phyloP scores from a whole-genome alignment of 1,140 invertebrate species.

The Heliconius eleuchia region DNA sequence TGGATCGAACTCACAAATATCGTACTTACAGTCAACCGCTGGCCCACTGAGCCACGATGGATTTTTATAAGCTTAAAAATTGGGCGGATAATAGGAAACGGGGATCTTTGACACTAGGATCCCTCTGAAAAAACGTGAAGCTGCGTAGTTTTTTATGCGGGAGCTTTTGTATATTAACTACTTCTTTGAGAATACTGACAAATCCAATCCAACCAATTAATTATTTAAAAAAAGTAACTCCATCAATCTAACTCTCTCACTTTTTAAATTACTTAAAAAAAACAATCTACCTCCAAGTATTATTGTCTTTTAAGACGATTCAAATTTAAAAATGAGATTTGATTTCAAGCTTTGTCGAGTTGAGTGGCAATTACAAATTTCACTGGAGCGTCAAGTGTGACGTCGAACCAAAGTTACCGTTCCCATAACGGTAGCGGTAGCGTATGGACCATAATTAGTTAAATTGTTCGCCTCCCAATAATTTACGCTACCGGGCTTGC shows the following conservation, averaged over 20 bases:
- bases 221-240: neutral
- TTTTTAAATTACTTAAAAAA: neutral
- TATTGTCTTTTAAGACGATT: constrained; percentile 9
- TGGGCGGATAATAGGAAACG: no score
- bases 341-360: constrained; percentile 19
- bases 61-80: neutral
- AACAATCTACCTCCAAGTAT: neutral
- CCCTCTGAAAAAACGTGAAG: no score
- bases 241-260: neutral
- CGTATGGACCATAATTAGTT: constrained; percentile 39
- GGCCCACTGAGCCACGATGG: no score
- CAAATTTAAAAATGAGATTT: constrained; percentile 9
- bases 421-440: constrained; percentile 38
- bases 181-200: no score
- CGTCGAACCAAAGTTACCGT: constrained; percentile 32
- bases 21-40: no score
- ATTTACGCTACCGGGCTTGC: constrained; percentile 31
- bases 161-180: no score
- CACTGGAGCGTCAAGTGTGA: constrained; percentile 33
- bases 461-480: constrained; percentile 40
- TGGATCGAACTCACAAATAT: no score
- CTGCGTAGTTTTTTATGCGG: no score
- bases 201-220: no score
- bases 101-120: no score
- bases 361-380: constrained; percentile 33